Percentiles rank a stretch among this genome's conserved stretches.
Evolutionary conservation across 2,888 invertebrate genomes (phyloP).

Genomic region (Hemicrepidius hirtus): DNA sequence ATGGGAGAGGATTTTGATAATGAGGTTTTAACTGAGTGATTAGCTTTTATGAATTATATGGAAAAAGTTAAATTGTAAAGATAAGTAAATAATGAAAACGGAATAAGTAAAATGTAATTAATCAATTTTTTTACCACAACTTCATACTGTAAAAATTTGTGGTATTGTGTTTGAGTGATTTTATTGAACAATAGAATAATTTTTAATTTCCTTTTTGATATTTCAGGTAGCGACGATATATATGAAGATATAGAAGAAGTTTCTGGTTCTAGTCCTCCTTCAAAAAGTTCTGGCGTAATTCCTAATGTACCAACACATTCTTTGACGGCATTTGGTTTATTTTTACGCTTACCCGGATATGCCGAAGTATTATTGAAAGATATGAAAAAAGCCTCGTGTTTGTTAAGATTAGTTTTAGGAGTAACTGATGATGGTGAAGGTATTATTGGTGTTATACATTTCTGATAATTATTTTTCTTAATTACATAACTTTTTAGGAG

Average conservation of each 20-base stretch:
- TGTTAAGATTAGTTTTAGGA: conserved; percentile 90
- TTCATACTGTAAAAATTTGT: too few relatives aligned
- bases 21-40: too few relatives aligned
- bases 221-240: conserved; percentile 76
- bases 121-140: too few relatives aligned
- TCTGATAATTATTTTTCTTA: conserved; percentile 19
- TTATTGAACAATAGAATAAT: too few relatives aligned
- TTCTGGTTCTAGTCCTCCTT: conserved; percentile 72
- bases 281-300: conserved; percentile 73
- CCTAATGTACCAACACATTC: conserved; percentile 92
- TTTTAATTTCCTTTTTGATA: too few relatives aligned
- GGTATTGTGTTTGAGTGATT: too few relatives aligned
- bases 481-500: conserved; percentile 66
- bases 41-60: too few relatives aligned
- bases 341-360: conserved; percentile 92
- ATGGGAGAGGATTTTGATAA: too few relatives aligned
- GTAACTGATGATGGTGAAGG: conserved; percentile 95
- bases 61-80: too few relatives aligned
- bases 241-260: conserved; percentile 79
- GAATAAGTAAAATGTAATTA: too few relatives aligned
- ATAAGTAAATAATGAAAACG: too few relatives aligned
- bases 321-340: conserved; percentile 91
- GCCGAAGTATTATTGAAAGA: conserved; percentile 91
- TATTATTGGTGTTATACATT: conserved; percentile 62
- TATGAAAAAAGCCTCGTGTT: conserved; percentile 88